Evolutionary conservation across 2,888 invertebrate species (phyloP).

Genomic region (Drosophila leonis): DNA sequence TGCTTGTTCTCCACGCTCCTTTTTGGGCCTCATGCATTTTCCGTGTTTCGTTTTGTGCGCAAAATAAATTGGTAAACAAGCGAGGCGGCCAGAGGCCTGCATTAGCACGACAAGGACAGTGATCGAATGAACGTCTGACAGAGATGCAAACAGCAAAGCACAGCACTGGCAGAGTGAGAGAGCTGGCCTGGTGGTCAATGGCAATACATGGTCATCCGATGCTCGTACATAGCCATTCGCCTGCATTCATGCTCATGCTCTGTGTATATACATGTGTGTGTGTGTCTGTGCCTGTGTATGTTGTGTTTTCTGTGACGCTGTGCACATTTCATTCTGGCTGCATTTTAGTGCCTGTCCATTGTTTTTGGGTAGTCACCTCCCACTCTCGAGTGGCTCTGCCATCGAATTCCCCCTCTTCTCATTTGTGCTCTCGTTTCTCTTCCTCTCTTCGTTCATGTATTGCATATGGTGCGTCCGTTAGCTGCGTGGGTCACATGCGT

Average conservation of each 20-base stretch:
- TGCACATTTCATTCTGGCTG: constrained; percentile 62
- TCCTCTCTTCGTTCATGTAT: constrained; percentile 25
- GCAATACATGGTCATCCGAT: constrained; percentile 67
- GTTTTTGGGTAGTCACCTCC: constrained; percentile 45
- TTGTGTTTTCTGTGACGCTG: constrained; percentile 34
- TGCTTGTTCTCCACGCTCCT: constrained; percentile 37
- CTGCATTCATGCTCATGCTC: constrained; percentile 17
- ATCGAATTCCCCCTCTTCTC: constrained; percentile 9
- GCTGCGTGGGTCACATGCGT: constrained; percentile 41
- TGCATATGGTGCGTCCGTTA: constrained; percentile 64
- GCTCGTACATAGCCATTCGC: constrained; percentile 62
- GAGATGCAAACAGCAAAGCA: neutral
- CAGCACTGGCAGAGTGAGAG: constrained; percentile 2
- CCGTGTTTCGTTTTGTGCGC: constrained; percentile 81
- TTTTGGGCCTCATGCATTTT: constrained; percentile 76
- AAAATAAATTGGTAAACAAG: constrained; percentile 82
- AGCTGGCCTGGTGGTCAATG: constrained; percentile 58
- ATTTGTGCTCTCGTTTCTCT: neutral
- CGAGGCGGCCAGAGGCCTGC: constrained; percentile 49
- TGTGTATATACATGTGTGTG: neutral
- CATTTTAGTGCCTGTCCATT: constrained; percentile 71
- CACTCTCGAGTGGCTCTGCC: constrained; percentile 22
- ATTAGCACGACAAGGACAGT: constrained; percentile 49
- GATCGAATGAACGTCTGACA: constrained; percentile 7
- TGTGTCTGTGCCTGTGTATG: constrained; percentile 20